Conservation (phyloP, 92 coral and sea anemone genomes). For the Epizoanthus ramosus region DNA sequence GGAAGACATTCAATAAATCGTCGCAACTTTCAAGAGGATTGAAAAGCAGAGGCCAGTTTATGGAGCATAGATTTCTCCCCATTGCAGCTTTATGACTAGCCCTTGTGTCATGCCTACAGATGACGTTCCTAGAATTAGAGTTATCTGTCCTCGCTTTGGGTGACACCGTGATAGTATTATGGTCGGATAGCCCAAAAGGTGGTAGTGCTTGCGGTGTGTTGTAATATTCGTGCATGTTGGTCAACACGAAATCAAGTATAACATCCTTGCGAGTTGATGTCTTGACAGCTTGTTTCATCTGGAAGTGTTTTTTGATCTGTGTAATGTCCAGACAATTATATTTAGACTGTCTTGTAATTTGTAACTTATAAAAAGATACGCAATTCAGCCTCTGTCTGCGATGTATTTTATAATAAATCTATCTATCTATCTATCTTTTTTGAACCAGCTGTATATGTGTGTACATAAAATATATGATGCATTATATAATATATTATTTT, state of each 20-base stretch:
- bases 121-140: background rate
- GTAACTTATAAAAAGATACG: no score
- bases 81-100: slow-evolving; percentile 39
- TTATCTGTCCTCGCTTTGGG: slow-evolving; percentile 31
- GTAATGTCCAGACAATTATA: slow-evolving; percentile 39
- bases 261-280: slow-evolving; percentile 52
- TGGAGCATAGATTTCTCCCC: slow-evolving; percentile 30
- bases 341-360: no score
- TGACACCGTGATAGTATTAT: slow-evolving; percentile 33
- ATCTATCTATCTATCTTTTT: no score
- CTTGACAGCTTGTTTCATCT: slow-evolving; percentile 53
- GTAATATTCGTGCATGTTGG: slow-evolving; percentile 45
- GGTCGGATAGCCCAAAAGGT: slow-evolving; percentile 59
- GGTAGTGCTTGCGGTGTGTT: slow-evolving; percentile 39
- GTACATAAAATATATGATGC: no score
- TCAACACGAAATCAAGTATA: slow-evolving; percentile 54
- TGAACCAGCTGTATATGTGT: no score
- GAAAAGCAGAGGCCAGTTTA: slow-evolving; percentile 41
- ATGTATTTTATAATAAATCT: no score
- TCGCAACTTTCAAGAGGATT: slow-evolving; percentile 27
- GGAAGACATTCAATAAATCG: slow-evolving; percentile 6
- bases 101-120: slow-evolving; percentile 33
- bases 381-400: no score
- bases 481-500: no score
- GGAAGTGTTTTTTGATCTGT: slow-evolving; percentile 39